Base-by-base conservation (phyloP, 2,113 vertebrate species). In the Petrocephalus zakoni region DNA sequence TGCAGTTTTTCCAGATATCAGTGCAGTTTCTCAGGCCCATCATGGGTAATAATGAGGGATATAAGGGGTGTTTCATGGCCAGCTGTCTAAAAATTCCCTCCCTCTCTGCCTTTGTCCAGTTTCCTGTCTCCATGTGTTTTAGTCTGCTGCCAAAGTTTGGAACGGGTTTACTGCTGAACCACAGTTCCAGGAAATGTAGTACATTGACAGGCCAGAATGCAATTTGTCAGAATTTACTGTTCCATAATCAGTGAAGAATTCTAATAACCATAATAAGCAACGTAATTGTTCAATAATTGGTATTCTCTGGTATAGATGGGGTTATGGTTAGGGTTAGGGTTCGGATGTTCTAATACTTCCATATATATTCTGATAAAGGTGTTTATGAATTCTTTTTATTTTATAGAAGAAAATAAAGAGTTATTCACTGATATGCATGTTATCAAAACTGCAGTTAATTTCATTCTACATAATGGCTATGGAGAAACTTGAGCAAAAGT, bases 1-100 rank as follows among this genome's bases (percentile, higher is more conserved):
- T 4, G 37, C 49, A 90, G 58, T 75, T 89, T 88, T 91, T 89
- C 91, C 91, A 92, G 91, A 92, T 90, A 89, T 85, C 85, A 88
- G 83, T 52, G 22, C 88, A 58, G 87, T 88, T 85, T 86, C 25
- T 64, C 47, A 91, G 89, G 58, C 75, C 89, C 89, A 89, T 75
- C 55, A 81, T 72, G 86, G 88, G 88, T 90, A 90, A 91, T 90
- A 91, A 90, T 91, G 91, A 87, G 68, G 86, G 72, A 51, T 91
- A 58, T 72, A 91, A 90, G 89, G 21, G 53, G 87, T 37, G 72
- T 49, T 64, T 53, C 81, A 10, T 86, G 86, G 64, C 88, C 89
- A 81, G 53, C 56, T 90, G 11, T 91, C 82, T 89, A 72, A 87
- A 90, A 90, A 90, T 87, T 68, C 82, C 21, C 85, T 51, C 84